A percentile compares a stretch with the other conserved stretches of the same genome.
These are phyloP conservation scores for Nasonovia ribisnigri DNA, from an alignment of 2,888 invertebrate species.

Conservation along the genomic window DNA sequence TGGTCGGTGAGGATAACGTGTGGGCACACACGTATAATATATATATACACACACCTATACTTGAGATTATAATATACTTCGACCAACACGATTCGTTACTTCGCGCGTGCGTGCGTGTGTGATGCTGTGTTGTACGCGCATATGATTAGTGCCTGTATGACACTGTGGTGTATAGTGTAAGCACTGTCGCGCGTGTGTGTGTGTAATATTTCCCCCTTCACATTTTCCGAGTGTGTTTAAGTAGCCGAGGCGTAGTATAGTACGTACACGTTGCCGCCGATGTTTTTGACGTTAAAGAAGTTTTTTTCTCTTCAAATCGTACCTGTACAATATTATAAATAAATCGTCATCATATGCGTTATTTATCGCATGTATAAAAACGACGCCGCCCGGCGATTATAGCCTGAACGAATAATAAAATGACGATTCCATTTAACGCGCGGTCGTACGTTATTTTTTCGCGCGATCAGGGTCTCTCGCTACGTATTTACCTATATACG, in stretches of 20 bases:
- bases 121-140: slow-evolving; percentile 1
- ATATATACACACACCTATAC: not conserved
- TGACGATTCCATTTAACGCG: slow-evolving; percentile 10
- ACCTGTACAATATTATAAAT: slow-evolving; percentile 3
- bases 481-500: not conserved
- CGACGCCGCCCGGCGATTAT: not conserved
- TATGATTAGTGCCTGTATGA: not conserved
- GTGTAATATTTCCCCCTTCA: not conserved
- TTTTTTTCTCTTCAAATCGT: not conserved
- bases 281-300: slow-evolving; percentile 7
- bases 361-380: slow-evolving; percentile 21
- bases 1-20: slow-evolving; percentile 49
- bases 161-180: slow-evolving; percentile 4
- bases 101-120: not conserved
- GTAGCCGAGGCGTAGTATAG: not conserved
- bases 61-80: slow-evolving; percentile 13
- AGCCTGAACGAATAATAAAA: not conserved
- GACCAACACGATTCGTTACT: slow-evolving; percentile 57
- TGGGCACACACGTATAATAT: slow-evolving; percentile 31
- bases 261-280: no score
- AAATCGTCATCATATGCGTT: slow-evolving; percentile 10
- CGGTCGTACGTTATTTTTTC: slow-evolving; percentile 10
- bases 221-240: not conserved
- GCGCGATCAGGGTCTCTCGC: not conserved
- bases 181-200: not conserved